These are phyloP conservation scores for Manis javanica DNA, from an alignment of 2,797 vertebrate genomes.

Conservation along the genomic window DNA sequence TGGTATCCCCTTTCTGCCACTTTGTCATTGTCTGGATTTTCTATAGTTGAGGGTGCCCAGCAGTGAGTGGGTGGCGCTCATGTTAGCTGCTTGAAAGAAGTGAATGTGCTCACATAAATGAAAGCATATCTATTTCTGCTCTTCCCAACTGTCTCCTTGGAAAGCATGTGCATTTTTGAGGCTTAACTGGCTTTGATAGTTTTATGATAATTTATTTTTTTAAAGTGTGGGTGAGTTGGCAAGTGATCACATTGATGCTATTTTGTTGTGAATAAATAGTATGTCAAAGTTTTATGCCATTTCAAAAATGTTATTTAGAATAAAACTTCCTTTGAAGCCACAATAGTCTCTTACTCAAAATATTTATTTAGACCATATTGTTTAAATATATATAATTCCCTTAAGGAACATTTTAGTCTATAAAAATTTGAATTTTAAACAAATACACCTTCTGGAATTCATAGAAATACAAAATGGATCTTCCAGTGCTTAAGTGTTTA, in stretches of 20 bases:
- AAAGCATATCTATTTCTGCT: background rate
- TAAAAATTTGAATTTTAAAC: slow-evolving; percentile 72
- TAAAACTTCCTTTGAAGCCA: slow-evolving; percentile 79
- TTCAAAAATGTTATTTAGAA: slow-evolving; percentile 77
- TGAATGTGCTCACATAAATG: background rate
- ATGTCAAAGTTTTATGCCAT: slow-evolving; percentile 71
- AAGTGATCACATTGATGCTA: slow-evolving; percentile 60
- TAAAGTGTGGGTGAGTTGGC: slow-evolving; percentile 65
- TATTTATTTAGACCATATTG: slow-evolving; percentile 79
- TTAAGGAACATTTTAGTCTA: slow-evolving; percentile 70
- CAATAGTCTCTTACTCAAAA: slow-evolving; percentile 69
- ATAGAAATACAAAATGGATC: slow-evolving; percentile 70
- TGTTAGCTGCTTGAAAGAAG: background rate
- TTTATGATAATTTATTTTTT: slow-evolving; percentile 74
- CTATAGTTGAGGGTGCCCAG: background rate
- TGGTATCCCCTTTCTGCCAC: background rate
- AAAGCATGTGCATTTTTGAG: slow-evolving; percentile 48
- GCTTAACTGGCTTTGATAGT: slow-evolving; percentile 64
- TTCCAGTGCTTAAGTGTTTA: slow-evolving; percentile 66
- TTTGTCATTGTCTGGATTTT: background rate
- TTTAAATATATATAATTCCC: slow-evolving; percentile 76
- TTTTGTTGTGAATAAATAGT: slow-evolving; percentile 77
- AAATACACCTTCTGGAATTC: slow-evolving; percentile 74
- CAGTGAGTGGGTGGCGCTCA: background rate
- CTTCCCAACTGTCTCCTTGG: slow-evolving; percentile 8